phyloP scores from a whole-genome alignment of 2,797 vertebrate species.

The Onychomys leucogaster region DNA sequence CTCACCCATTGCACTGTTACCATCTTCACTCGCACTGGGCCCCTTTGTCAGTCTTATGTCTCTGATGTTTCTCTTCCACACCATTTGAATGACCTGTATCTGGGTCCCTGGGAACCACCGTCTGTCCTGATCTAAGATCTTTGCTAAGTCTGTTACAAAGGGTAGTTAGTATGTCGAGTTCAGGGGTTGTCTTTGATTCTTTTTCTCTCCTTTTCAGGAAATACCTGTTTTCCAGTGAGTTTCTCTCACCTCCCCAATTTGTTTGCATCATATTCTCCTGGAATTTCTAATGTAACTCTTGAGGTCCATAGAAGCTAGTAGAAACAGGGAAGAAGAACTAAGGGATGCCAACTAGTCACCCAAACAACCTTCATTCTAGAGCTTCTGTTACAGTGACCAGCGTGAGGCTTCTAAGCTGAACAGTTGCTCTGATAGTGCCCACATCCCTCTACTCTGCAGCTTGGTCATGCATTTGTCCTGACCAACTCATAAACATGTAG shows the following conservation, averaged over 20 bases:
- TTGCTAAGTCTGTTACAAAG: background rate
- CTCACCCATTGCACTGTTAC: background rate
- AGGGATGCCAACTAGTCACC: background rate
- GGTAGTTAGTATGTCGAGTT: background rate
- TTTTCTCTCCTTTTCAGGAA: constrained; percentile 7
- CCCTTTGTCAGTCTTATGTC: background rate
- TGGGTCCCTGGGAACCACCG: background rate
- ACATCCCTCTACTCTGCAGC: background rate
- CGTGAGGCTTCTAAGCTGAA: background rate
- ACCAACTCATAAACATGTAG: background rate
- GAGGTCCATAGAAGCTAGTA: background rate
- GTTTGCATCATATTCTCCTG: background rate
- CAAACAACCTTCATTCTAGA: background rate
- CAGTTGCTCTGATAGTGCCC: background rate
- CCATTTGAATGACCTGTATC: background rate
- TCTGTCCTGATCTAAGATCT: background rate
- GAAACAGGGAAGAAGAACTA: background rate
- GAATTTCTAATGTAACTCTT: background rate
- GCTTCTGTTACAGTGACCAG: background rate
- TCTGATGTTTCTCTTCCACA: background rate
- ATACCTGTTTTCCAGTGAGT: background rate
- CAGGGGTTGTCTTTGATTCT: background rate
- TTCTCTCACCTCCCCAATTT: background rate
- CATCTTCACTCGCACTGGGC: background rate
- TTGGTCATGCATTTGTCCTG: background rate